Base-by-base conservation (phyloP, 2,797 vertebrate species). In the Smutsia gigantea region DNA sequence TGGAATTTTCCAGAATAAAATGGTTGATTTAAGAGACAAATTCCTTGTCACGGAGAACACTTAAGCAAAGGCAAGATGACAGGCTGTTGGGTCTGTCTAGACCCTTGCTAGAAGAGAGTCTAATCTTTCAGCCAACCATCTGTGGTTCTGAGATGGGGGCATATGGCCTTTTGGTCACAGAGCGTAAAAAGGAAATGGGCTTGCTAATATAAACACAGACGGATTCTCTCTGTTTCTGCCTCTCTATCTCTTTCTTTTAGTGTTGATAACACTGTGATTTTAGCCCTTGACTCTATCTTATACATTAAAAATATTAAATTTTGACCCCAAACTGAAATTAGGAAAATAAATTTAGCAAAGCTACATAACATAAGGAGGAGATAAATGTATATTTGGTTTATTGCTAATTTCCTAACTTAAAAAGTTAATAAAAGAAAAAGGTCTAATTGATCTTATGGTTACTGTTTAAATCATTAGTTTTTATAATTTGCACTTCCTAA, bases 351-450 rank as follows among this genome's bases (percentile, higher is more conserved):
- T 83, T 71, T 91, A 88, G 55, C 34, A 74, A 25, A 68, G 49
- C 4, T 79, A 63, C 46, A 59, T 31, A 91, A 53, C 78, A 74
- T 34, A 57, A 63, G 29, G 18, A 34, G 23, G 12, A 84, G n/a
- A 83, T 39, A 74, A n/a, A 72, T 61, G 1, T 69, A 21, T 57
- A 93, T 64, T 77, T 57, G 13, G 27, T 81, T 34, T 72, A 82
- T 14, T 87, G 79, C 23, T 42, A 78, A 89, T 86, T 93, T 94
- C 19, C 9, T 85, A 81, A 89, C 66, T 96, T 92, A 27, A 89
- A 74, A 82, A 87, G 61, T 55, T 61, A 82, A 71, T 81, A 29
- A 79, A 87, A 91, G n/a, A 83, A 82, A 71, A 90, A 72, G 37
- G 4, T 78, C 71, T 96, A 77, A 23, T 55, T 83, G 46, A 87